Conservation (phyloP, 2,888 invertebrate genomes). For the Minunthozetes semirufus region DNA sequence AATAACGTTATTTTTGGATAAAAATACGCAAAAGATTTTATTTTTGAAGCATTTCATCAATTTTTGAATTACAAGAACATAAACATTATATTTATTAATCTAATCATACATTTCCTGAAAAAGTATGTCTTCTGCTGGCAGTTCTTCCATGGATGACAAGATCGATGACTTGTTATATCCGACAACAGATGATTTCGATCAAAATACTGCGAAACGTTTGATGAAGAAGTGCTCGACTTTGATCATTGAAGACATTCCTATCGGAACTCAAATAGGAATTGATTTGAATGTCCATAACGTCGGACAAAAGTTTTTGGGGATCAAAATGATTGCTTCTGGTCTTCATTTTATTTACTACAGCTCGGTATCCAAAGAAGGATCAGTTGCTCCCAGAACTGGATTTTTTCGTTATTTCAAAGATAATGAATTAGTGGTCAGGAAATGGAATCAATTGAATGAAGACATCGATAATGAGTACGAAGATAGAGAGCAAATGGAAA, state of each 20-base stretch:
- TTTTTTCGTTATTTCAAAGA: constrained; percentile 77
- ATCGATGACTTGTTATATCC: neutral
- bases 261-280: constrained; percentile 91
- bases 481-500: constrained; percentile 56
- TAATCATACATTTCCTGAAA: no score
- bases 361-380: constrained; percentile 48
- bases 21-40: no score
- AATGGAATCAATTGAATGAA: constrained; percentile 74
- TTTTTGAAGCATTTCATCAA: no score
- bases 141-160: neutral
- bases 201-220: constrained; percentile 65
- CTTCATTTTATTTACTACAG: constrained; percentile 87
- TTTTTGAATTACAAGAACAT: no score
- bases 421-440: constrained; percentile 74
- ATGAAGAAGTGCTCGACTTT: constrained; percentile 74
- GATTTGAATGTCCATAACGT: constrained; percentile 84
- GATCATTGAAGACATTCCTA: constrained; percentile 74
- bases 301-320: constrained; percentile 82
- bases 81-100: no score
- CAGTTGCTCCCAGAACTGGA: constrained; percentile 64
- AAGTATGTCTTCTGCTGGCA: neutral
- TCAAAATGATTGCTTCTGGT: constrained; percentile 98
- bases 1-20: no score
- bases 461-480: constrained; percentile 58
- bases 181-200: constrained; percentile 51